Evolutionary conservation across 1,140 invertebrate species (phyloP), one percentile per base, ranked within the genome.

Genomic region (Micrasema longulum): DNA sequence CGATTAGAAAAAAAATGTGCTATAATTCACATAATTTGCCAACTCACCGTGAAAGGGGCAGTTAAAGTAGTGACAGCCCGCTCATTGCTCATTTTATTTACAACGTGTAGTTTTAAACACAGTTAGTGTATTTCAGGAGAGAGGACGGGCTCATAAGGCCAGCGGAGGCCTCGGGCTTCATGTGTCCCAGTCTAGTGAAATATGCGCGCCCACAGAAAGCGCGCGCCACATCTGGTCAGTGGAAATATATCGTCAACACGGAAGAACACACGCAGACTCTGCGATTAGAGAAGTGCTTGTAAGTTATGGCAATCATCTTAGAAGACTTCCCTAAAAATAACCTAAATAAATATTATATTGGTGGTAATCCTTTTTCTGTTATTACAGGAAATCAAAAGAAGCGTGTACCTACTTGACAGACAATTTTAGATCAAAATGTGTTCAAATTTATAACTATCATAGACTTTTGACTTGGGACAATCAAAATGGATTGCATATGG

Each of bases 201-300:
- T 94, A 94, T 77, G 93, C 92, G 0, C 84, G 91, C 38, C 93
- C 93, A 0, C 93, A 95, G 80, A 87, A 93, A 73, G 94, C 93
- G 0, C 87, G 91, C 72, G 92, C 92, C 2, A 93, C 91, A 22
- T 91, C 89, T 14, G 93, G 93, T 0, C 86, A 91, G 71, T 95
- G 94, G 94, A 95, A 95, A 77, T 95, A 91, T 76, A 93, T 95
- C 71, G 93, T 96, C 45, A 96, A 96, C 74, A 93, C 93, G 0
- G 92, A 90, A 0, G 91, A 94, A 66, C 93, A 95, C 77, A 94
- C 93, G 1, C 94, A 96, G 80, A 95, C 93, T 0, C 78, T 96
- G 16, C 80, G 94, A 12, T 82, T 96, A 72, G 94, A 96, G 79
- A 94, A 94, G 78, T 96, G 94, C 84, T 87, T 90, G 93, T 94